Evolutionary conservation across 2,888 invertebrate species (phyloP), one percentile per base, ranked within the genome.

Genomic region (Bembecia ichneumoniformis): DNA sequence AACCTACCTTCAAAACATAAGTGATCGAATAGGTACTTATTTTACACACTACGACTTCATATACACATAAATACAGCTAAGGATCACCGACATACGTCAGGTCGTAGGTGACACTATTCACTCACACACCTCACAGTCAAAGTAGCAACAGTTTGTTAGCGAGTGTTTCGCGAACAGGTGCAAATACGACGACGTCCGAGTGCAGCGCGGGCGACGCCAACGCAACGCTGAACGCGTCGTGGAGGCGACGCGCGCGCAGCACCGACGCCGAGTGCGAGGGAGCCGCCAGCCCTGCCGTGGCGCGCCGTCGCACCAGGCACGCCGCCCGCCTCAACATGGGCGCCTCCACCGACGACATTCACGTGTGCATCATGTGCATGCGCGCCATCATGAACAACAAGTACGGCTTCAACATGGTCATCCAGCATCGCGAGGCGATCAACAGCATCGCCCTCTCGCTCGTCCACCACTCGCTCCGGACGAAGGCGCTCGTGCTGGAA

Each of bases 311-410:
- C 54, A 93, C 94, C 40, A 89, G 95, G 54, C 96, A 96, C 77
- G 94, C 96, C 35, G 94, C 95, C 48, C 91, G 95, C 63, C 88
- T 97, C 58, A 96, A 96, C 77, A 96, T 97, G 96, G 97, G 97
- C 49, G 96, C 96, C 64, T 94, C 97, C 52, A 96, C 97, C 56
- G 99, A 99, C 77, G 99, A 99, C 76, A 98, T 99, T 69, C 99
- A 99, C 83, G 97, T 99, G 54, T 98, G 98, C 89, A 98, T 99
- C 69, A 96, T 98, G 94, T 99, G 99, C 76, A 93, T 99, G 89
- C 90, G 99, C 52, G 99, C 99, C 63, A 98, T 99, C 71, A 99
- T 99, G 99, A 99, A 99, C 84, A 99, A 99, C 77, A 99, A 99
- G 94, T 97, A 97, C 80, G 99, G 98, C 58, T 98, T 99, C 88